Evolutionary conservation across 2,888 invertebrate species (phyloP), one percentile per base, ranked within the genome.

Genomic region (Auanema sp.): DNA sequence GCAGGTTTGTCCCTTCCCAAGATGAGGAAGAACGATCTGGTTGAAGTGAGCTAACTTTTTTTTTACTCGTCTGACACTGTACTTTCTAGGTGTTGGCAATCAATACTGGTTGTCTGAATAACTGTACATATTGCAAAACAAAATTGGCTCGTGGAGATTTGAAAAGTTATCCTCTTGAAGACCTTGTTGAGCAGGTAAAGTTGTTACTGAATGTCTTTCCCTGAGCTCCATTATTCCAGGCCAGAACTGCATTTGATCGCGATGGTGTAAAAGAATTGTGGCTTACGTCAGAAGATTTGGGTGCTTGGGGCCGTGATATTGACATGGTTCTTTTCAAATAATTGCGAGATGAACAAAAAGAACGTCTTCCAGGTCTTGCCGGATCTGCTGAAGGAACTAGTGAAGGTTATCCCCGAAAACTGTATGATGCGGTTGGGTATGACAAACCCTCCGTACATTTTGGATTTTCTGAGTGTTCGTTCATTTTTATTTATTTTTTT

Each of bases 211-310:
- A 23, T 24, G 6, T 52, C 16, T 11, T 50, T 50, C 16, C 2
- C 16, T 23, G 21, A 52, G 14, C 24, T 18, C 14, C 3, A 12
- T 21, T 25, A 21, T 62, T 62, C 18, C 64, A 73, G 63, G 79
- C 79, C 12, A 62, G 60, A 43, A 62, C 50, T 41, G 75, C 80
- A 1, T 79, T 80, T 52, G 71, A 69, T 16, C 70, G 71, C 5
- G 96, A 97, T 85, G 95, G 95, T 0, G 95, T 95, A 3, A 90
- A 91, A 59, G 97, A 98, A 85, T 89, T 98, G 14, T 98, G 97
- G 97, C 85, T 98, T 21, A 98, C 97, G 0, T 94, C 94, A 1
- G 97, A 98, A 85, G 97, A 98, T 84, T 93, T 95, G 0, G 97
- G 96, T 83, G 93, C 97, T 0, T 98, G 96, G 85, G 97, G 98